Evolutionary conservation across 2,113 vertebrate genomes (phyloP), one percentile per base, ranked within the genome.

Genomic region (Crotalus viridis): DNA sequence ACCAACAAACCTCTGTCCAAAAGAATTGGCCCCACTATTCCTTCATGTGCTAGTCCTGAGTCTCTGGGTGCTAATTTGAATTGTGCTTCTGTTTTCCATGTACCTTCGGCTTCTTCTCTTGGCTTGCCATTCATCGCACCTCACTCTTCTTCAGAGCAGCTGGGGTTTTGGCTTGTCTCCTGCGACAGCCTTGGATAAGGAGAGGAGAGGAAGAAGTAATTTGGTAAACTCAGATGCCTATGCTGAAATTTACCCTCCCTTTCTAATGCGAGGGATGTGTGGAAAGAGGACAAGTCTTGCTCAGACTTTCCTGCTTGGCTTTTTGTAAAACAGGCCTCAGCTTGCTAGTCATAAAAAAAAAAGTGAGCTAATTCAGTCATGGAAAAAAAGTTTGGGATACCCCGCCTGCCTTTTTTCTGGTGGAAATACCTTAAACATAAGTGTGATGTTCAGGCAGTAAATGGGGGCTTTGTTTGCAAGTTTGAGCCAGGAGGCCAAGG

Each of bases 381-480:
- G 94, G 94, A 94, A 94, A 94, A 94, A 91, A 93, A 88, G 85
- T 87, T 91, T 93, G 92, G 74, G 92, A 61, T 90, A 51, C 54
- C 61, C 48, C n/a, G 28, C 51, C 52, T 89, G 22, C 39, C 46
- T 86, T 59, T 55, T 92, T 90, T 86, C 92, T 93, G 94, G 87
- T 94, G 94, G 92, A 94, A 93, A 93, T 92, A 92, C 93, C 93
- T 94, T 92, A 90, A 90, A 92, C 93, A 90, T 90, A 55, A 92
- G 91, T 90, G 93, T 69, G 88, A 93, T 91, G 90, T 74, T 91
- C 90, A 93, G 90, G 94, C 46, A 89, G 74, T 91, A 91, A 94
- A 94, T 93, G 92, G 92, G 87, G 85, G 92, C 92, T 94, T 94
- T 94, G 94, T 94, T 94, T 69, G 13, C 85, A 24, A 15, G 91